Percentiles rank a stretch among this genome's conserved stretches.
Conservation (phyloP, 2,797 vertebrate species). For the Lepidocolaptes lacrymiger region DNA sequence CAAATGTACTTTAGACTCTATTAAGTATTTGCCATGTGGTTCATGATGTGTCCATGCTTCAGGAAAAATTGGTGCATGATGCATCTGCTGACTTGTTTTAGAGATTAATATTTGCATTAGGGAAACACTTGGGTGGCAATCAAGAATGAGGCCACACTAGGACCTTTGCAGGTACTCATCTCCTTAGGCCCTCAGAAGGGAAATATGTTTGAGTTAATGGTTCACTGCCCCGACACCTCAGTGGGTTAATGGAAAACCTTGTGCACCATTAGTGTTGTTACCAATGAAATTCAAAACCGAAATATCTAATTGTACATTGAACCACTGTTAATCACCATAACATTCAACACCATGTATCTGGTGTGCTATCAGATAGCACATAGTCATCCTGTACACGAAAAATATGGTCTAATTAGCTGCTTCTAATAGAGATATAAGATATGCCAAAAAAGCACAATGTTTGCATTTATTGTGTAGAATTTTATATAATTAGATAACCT, state of each 20-base stretch:
- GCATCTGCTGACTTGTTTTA: neutral
- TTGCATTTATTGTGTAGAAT: conserved; percentile 23
- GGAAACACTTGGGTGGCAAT: neutral
- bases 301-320: neutral
- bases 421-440: neutral
- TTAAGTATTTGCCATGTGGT: neutral
- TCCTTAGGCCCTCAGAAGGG: neutral
- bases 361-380: neutral
- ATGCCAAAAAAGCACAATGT: neutral
- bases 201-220: neutral
- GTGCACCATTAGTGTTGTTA: neutral
- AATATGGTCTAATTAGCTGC: neutral
- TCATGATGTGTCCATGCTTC: neutral
- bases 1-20: neutral
- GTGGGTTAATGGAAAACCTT: neutral
- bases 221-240: neutral
- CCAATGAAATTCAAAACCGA: neutral
- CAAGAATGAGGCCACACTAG: neutral
- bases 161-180: neutral
- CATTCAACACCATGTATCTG: neutral
- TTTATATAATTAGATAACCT: neutral
- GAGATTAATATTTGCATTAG: neutral
- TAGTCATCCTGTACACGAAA: neutral
- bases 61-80: neutral
- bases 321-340: neutral